A percentile compares a stretch with the other conserved stretches of the same genome.
Conservation (phyloP, 2,113 vertebrate genomes). For the Ceyx melanurus region DNA sequence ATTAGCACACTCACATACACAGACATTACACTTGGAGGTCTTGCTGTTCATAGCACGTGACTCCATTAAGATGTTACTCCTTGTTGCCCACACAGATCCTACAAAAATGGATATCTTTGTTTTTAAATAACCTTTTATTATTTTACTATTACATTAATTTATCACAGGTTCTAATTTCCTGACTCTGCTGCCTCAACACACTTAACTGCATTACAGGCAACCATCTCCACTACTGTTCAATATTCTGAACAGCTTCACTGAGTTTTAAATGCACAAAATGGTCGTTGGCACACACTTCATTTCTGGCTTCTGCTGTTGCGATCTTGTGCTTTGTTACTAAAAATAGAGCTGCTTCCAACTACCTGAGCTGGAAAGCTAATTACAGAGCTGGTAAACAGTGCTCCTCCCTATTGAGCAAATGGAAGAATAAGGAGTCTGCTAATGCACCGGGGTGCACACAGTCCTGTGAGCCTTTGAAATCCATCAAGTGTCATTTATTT, state of each 20-base stretch:
- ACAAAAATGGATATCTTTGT: not conserved
- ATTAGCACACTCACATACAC: not conserved
- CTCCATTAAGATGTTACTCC: not conserved
- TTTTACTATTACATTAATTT: not conserved
- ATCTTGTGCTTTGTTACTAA: conserved; percentile 50
- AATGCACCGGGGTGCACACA: not conserved
- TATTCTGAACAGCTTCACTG: conserved; percentile 2
- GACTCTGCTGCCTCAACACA: not conserved
- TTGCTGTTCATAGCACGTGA: not conserved
- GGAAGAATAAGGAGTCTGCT: conserved; percentile 29
- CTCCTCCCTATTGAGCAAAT: conserved; percentile 52
- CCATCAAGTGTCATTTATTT: conserved; percentile 57
- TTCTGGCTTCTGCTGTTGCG: conserved; percentile 13
- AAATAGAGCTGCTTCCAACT: conserved; percentile 64
- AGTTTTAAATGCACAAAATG: conserved; percentile 58
- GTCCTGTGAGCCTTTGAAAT: conserved; percentile 30
- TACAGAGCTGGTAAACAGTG: conserved; percentile 57
- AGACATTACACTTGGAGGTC: not conserved
- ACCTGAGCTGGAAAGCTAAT: conserved; percentile 63
- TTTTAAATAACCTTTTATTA: not conserved
- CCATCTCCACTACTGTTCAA: not conserved
- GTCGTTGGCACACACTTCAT: conserved; percentile 25
- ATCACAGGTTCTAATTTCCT: not conserved
- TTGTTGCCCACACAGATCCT: not conserved
- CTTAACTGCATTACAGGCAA: not conserved